Conservation (phyloP, 2,888 invertebrate species). For the Apomyelois bistriatella region DNA sequence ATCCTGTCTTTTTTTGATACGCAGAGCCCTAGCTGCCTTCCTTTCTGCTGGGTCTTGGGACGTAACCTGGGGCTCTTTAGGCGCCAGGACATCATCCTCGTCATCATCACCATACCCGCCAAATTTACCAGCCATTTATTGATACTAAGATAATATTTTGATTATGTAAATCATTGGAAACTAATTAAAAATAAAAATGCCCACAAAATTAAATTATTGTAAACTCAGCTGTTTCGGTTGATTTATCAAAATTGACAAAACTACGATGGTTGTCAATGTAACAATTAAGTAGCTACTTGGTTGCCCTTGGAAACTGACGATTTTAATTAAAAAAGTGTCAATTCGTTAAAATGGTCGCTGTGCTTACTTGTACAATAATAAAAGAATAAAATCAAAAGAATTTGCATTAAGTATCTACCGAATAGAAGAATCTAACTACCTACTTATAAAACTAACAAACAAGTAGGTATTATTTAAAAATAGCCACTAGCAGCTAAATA, state of each 20-base stretch:
- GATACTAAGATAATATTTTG: no score
- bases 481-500: no score
- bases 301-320: neutral
- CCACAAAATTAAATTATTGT: constrained; percentile 27
- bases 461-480: no score
- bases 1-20: constrained; percentile 83
- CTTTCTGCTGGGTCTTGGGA: constrained; percentile 84
- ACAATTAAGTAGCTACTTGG: no score
- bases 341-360: no score
- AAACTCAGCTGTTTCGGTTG: neutral
- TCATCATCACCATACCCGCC: constrained; percentile 46
- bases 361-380: no score
- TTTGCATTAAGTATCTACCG: no score
- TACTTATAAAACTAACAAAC: no score
- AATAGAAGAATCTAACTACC: no score
- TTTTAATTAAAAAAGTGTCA: no score
- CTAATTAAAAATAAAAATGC: constrained; percentile 16
- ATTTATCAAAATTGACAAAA: neutral
- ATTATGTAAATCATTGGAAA: no score
- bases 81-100: constrained; percentile 65
- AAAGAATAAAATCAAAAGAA: no score
- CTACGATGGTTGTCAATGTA: neutral
- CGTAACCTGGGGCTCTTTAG: constrained; percentile 79
- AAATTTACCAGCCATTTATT: constrained; percentile 43
- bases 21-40: constrained; percentile 83